Evolutionary conservation across 2,113 vertebrate genomes (phyloP).

Genomic region (Burhinus bistriatus): DNA sequence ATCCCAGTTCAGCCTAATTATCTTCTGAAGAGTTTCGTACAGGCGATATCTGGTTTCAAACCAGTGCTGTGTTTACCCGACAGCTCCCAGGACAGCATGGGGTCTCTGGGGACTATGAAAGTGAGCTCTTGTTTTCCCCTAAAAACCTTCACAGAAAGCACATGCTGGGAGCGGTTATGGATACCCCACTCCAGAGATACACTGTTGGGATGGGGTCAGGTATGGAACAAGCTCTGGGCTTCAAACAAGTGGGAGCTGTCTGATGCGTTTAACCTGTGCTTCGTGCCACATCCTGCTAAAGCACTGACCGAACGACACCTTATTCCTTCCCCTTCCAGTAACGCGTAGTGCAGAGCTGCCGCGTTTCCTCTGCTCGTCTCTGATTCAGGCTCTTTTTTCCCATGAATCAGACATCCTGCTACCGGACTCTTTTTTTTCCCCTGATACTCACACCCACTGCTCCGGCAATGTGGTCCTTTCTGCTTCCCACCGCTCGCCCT

Average conservation of each 20-base stretch:
- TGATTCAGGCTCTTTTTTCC: not conserved
- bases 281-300: not conserved
- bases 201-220: not conserved
- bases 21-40: not conserved
- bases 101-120: not conserved
- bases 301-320: not conserved
- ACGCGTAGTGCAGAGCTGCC: not conserved
- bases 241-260: not conserved
- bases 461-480: not conserved
- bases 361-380: not conserved
- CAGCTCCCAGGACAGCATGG: not conserved
- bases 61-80: fast-evolving
- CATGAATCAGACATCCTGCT: not conserved
- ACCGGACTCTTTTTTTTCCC: not conserved
- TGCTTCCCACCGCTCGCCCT: fast-evolving
- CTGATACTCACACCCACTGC: not conserved
- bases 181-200: not conserved
- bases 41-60: not conserved
- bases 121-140: not conserved
- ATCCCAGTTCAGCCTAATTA: constrained; percentile 50
- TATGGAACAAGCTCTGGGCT: fast-evolving
- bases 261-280: not conserved
- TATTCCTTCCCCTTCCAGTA: not conserved
- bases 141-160: not conserved
- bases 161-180: not conserved